Evolutionary conservation across 2,113 vertebrate species (phyloP), one percentile per base, ranked within the genome.

Genomic region (Xiphias gladius): DNA sequence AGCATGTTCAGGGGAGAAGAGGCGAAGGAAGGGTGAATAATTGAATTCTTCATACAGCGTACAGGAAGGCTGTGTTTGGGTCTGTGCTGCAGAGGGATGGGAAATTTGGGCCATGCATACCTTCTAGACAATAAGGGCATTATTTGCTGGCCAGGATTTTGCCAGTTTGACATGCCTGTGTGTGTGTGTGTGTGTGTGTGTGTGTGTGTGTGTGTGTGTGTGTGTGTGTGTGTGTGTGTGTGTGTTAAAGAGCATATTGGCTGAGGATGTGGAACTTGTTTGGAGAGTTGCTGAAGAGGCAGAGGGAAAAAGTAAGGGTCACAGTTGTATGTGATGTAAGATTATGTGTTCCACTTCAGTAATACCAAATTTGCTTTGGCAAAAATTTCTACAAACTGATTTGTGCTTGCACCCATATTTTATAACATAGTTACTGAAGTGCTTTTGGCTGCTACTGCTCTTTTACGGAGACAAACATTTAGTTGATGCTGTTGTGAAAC

Each of bases 21-120:
- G 90, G 80, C 88, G 46, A 85, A 73, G 67, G 50, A 90, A 72
- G 82, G 91, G 88, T 92, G 80, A 93, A 91, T 91, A 86, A 72
- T 57, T 72, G 20, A 68, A 86, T 84, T 64, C 63, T 86, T 79
- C 62, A 58, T 76, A 57, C 52, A 52, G 62, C 0, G 3, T 50
- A 73, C 70, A 82, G 76, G 11, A 57, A 63, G 62, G 68, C 73
- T 66, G 70, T 84, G 84, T 87, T 50, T 62, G 68, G 28, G 39
- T 72, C 58, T 61, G 69, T 65, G 67, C 71, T 65, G 62, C 32
- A 5, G 22, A 52, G 65, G 32, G 81, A 70, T 57, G 61, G 12
- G 63, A 67, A 71, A 80, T 54, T 68, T 43, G n/a, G 74, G 87
- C 43, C 39, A n/a, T 63, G 80, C 52, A 39, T 84, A 62, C n/a